These are phyloP conservation scores for Oreortyx pictus DNA, from an alignment of 2,797 vertebrate genomes.

Conservation along the genomic window DNA sequence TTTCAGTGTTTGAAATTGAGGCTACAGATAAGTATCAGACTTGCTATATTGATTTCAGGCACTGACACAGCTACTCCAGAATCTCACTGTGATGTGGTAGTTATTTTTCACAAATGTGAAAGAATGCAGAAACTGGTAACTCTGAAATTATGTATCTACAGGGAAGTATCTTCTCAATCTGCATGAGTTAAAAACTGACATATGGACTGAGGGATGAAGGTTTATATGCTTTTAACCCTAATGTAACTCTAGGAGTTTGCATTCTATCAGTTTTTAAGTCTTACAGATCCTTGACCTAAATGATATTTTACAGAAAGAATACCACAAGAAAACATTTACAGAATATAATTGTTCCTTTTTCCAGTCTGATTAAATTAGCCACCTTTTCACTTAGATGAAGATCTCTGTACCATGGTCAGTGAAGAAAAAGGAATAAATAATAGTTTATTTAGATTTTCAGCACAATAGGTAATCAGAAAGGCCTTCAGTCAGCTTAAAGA, in stretches of 20 bases:
- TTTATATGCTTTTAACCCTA: conserved; percentile 8
- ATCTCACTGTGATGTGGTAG: background rate
- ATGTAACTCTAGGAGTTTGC: background rate
- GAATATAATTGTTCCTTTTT: background rate
- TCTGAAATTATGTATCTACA: background rate
- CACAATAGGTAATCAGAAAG: conserved; percentile 36
- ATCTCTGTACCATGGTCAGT: background rate
- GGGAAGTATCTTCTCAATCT: background rate
- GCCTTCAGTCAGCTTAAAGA: background rate
- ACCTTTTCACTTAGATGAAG: background rate
- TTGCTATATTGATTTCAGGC: background rate
- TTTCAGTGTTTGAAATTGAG: background rate
- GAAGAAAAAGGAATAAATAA: background rate
- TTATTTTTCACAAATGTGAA: background rate
- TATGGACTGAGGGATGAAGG: background rate
- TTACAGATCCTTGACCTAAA: background rate
- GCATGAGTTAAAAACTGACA: background rate
- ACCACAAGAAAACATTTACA: conserved; percentile 11
- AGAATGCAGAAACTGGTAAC: background rate
- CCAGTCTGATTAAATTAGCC: conserved; percentile 7
- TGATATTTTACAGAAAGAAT: background rate
- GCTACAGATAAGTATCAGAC: background rate
- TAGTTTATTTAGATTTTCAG: conserved; percentile 7
- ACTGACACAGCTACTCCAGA: background rate
- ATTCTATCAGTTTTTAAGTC: background rate